Evolutionary conservation across 2,113 vertebrate genomes (phyloP), one percentile per base, ranked within the genome.

Genomic region (Solea senegalensis): DNA sequence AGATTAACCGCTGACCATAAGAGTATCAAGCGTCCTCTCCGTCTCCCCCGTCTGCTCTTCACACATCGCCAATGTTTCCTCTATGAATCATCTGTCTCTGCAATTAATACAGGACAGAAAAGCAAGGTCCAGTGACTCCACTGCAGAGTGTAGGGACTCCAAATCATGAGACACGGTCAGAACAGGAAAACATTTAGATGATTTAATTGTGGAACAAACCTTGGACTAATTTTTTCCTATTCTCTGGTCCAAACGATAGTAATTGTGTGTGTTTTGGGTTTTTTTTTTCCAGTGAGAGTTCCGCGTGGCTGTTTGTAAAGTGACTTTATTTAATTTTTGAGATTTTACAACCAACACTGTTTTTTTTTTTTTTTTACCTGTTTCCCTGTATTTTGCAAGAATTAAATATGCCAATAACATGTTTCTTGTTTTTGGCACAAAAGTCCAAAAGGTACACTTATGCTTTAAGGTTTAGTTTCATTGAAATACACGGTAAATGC

Each of bases 1-100:
- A 68, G 53, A 51, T 67, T 67, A 75, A 67, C 52, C 54, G 63
- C 68, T 78, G 78, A 86, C 50, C 51, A 53, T 8, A 61, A 63
- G 59, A 39, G 43, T 63, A 60, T 64, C n/a, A 21, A 70, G 55
- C 3, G 11, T 60, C 51, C 80, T 72, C 45, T 57, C 68, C n/a
- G n/a, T 59, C n/a, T 50, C 58, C 4, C 41, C 53, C 49, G 58
- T 46, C 57, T 39, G 52, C 49, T 55, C 8, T 16, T 67, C 72
- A 78, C 71, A 81, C 69, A 49, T 52, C 48, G 12, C 26, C 69
- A 21, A 16, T 51, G 59, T 67, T 50, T 51, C 41, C 16, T 16
- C 41, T 51, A n/a, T 40, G 46, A 69, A 69, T 84, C 56, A 76
- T 76, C 69, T 45, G 14, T 63, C 50, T 70, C 40, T 4, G 14